Base-by-base conservation (phyloP, 2,888 invertebrate genomes). In the Nymphalis c-album region DNA sequence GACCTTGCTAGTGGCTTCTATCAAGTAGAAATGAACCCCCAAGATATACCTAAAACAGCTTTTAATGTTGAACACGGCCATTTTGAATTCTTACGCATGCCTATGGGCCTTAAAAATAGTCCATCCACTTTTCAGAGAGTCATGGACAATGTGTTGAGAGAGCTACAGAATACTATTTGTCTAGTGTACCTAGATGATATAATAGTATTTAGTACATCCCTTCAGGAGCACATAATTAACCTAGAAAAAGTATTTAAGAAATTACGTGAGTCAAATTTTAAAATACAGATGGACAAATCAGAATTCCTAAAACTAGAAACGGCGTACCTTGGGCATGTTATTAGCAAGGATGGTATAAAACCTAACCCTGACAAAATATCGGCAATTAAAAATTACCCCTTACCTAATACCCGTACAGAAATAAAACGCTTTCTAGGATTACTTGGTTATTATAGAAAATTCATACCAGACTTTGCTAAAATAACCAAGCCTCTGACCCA, bases 101-200 rank as follows among this genome's bases (percentile, higher is more conserved):
- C 76, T 0, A 75, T 77, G 73, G 77, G 75, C 1, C 62, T 78
- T 0, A 75, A 75, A 64, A 76, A 72, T 47, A 67, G 74, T 1
- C 79, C 77, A n/a, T 72, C 76, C 1, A 75, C 74, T 4, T 80
- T 80, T 67, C 79, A 80, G 57, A 17, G 77, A 47, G 68, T 76
- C 0, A 73, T 80, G 73, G 75, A 80, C 62, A 74, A 75, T 22
- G 69, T 78, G 66, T 80, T 13, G 59, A 17, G 22, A 47, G 63
- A 20, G 1, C n/a, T 63, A 1, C 63, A 63, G n/a, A 57, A 57
- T 17, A 13, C 16, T 2, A n/a, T 48, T 13, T 48, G 48, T 48
- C 48, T 48, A 4, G n/a, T 48, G 13, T 48, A 48, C n/a, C n/a
- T 48, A 17, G n/a, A 17, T 6, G 48, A 48, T 6, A 48, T 48